These are phyloP conservation scores for Zoroaster sp. DNA, from an alignment of 53 echinoderm and acorn worm species.

Conservation along the genomic window DNA sequence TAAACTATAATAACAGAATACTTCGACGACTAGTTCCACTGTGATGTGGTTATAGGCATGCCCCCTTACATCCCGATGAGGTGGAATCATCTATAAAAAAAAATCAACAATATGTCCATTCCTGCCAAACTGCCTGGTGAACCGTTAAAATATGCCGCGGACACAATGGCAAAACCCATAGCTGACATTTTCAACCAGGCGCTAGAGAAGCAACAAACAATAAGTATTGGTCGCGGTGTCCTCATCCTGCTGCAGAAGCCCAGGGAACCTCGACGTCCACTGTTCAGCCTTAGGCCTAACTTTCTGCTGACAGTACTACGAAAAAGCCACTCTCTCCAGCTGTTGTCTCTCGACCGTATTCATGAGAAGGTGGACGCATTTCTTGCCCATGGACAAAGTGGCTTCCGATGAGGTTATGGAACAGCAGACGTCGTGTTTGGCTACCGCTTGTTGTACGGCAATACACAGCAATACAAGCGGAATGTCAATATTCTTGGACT, in stretches of 20 bases:
- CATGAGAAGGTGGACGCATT: not conserved
- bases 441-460: not conserved
- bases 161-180: not conserved
- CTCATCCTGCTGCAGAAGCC: constrained; percentile 23
- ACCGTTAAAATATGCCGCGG: not conserved
- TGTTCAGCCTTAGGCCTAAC: not conserved
- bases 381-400: constrained; percentile 2
- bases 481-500: not conserved
- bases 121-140: not conserved
- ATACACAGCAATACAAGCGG: not conserved
- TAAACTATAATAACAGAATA: not conserved
- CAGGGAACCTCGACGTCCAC: not conserved
- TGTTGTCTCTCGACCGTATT: not conserved
- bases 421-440: constrained; percentile 13
- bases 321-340: constrained; percentile 3
- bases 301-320: not conserved
- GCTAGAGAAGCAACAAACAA: not conserved
- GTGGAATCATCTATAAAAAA: too few species aligned
- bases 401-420: not conserved
- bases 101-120: too few species aligned
- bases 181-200: constrained; percentile 1
- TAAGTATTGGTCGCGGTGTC: not conserved
- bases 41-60: not conserved
- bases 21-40: not conserved
- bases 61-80: too few species aligned